Base-by-base conservation (phyloP, 1,140 invertebrate species). In the Phymorhynchus buccinoides region DNA sequence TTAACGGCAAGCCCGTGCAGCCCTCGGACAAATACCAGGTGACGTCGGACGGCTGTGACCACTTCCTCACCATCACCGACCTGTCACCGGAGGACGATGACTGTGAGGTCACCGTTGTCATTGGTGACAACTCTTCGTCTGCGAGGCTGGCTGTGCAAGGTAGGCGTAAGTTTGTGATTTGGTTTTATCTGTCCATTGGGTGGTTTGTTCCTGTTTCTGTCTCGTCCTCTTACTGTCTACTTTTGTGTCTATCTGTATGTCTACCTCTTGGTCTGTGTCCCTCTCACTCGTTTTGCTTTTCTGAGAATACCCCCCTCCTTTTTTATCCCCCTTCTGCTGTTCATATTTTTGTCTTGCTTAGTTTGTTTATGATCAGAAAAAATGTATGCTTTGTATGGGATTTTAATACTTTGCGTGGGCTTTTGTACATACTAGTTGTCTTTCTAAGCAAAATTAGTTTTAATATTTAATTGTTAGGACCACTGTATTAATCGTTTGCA, bases 11-110 rank as follows among this genome's bases (percentile, higher is more conserved):
- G 81, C 89, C 88, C 41, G 39, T 93, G 12, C 84, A 85, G 7
- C 88, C 89, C 35, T 89, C 88, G 30, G 88, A 92, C 80, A 93
- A 92, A 87, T 95, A 98, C 77, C 96, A 97, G 2, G 89, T 90
- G 3, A 84, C 75, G 27, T 87, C 87, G 48, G 90, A 92, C 77
- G 91, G 90, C 18, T 85, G 82, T 16, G 87, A 88, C 7, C 91
- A 93, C 80, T 90, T 88, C 37, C 86, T 93, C 39, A 91, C 89
- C 27, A 91, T 93, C 35, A 77, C 75, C 62, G 86, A 91, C 44
- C 32, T 91, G 7, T 71, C 84, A n/a, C 87, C 90, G 14, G 88
- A 84, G 16, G 92, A 93, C 86, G 88, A 85, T 18, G 80, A 87
- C 56, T 87, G 88, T 86, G 88, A 92, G 86, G 90, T 92, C 66